A percentile compares a stretch with the other conserved stretches of the same genome.
Conservation (phyloP, 2,888 invertebrate genomes). For the Thereva nobilitata region DNA sequence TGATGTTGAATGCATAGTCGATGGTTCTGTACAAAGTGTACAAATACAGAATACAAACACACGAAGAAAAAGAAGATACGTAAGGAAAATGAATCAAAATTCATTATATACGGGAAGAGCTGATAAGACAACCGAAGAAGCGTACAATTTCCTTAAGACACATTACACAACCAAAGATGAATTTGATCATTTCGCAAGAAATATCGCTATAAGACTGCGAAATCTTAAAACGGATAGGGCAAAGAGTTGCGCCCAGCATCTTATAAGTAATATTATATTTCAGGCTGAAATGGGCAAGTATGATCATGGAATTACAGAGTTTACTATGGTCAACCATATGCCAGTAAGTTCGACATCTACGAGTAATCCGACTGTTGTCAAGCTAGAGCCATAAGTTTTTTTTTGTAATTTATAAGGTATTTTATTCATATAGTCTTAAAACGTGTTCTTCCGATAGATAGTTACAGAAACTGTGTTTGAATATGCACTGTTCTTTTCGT, state of each 20-base stretch:
- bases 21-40: too few species aligned
- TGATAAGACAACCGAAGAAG: conserved; percentile 5
- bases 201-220: conserved; percentile 16
- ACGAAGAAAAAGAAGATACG: too few species aligned
- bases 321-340: neutral
- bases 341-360: neutral
- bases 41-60: too few species aligned
- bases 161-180: conserved; percentile 8
- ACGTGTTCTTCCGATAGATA: too few species aligned
- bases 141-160: conserved; percentile 9
- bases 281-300: conserved; percentile 26
- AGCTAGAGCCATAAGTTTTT: too few species aligned
- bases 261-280: conserved; percentile 23
- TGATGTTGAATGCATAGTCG: too few species aligned
- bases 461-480: too few species aligned
- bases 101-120: neutral
- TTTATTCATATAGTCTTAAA: too few species aligned
- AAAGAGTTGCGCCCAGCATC: conserved; percentile 19
- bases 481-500: too few species aligned
- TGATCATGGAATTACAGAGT: conserved; percentile 10
- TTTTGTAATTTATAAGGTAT: too few species aligned
- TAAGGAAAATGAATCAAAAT: neutral
- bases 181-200: conserved; percentile 18
- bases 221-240: conserved; percentile 22
- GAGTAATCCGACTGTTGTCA: too few species aligned